Evolutionary conservation across 2,113 vertebrate genomes (phyloP), one percentile per base, ranked within the genome.

Genomic region (Heterotilapia buettikoferi): DNA sequence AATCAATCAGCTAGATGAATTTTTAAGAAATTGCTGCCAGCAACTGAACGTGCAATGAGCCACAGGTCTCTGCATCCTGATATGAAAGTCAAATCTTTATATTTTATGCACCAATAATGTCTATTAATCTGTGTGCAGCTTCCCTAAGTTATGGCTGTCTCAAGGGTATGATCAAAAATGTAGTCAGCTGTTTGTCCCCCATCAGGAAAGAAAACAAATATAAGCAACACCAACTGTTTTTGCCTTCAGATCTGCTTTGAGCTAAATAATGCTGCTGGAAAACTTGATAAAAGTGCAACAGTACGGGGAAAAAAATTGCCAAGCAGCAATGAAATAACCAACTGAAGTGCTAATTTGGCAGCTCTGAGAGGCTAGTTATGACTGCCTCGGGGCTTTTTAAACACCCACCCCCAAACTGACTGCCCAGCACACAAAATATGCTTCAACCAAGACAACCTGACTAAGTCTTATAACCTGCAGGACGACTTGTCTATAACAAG

Each of bases 81-180:
- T 21, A 53, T 47, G 29, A 88, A 87, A 82, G 66, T 78, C 12
- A 59, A 76, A 36, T 38, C 6, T 13, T 38, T 38, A 9, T 80
- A n/a, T 80, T 86, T 85, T 84, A 86, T 47, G 53, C 76, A 31
- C 18, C 29, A 6, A 78, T 82, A 78, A 84, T 82, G 54, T 43
- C 7, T 19, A 29, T 59, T 50, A 36, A n/a, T 36, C 36, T 9
- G 13, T 45, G 56, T 26, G 24, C 80, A 57, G 13, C 76, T 53
- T 36, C 24, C 5, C 50, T 68, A 24, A 86, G 66, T 52, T 84
- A 68, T 21, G 26, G n/a, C 24, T 7, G 21, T 43, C 36, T 18
- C 29, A 3, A n/a, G 18, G 24, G 10, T n/a, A n/a, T 36, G 61
- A 79, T 68, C 21, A 26, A 66, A 61, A 66, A 66, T 43, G 57